Conservation (phyloP, 2,797 vertebrate genomes). For the Siniperca scherzeri region DNA sequence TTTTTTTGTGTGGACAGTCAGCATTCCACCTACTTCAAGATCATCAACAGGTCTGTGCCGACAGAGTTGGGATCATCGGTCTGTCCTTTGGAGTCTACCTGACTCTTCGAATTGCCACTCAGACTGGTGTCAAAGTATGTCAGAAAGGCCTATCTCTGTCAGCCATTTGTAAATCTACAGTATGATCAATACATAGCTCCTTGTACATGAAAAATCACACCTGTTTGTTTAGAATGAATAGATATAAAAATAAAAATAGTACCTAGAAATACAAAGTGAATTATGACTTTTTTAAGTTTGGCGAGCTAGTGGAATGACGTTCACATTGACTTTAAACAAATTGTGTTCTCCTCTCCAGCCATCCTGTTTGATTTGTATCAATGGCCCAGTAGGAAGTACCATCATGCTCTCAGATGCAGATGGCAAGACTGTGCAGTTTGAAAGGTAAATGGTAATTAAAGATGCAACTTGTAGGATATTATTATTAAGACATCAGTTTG, state of each 20-base stretch:
- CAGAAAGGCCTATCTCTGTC: not conserved
- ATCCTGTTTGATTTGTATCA: constrained; percentile 80
- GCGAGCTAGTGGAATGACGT: not conserved
- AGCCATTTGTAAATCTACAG: constrained; percentile 6
- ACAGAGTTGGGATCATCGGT: constrained; percentile 76
- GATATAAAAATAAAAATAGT: too few relatives aligned
- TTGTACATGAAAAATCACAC: not conserved
- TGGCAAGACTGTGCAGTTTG: accelerated
- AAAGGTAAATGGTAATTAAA: constrained; percentile 39
- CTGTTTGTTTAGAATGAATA: not conserved
- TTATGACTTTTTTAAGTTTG: not conserved
- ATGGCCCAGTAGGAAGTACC: constrained; percentile 69
- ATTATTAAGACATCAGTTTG: not conserved
- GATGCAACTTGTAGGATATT: not conserved
- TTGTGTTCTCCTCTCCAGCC: constrained; percentile 66
- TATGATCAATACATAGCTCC: not conserved
- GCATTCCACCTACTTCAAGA: constrained; percentile 75
- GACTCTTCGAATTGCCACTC: constrained; percentile 61
- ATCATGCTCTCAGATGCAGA: not conserved
- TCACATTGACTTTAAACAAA: not conserved
- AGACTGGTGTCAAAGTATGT: constrained; percentile 66
- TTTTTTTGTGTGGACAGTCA: constrained; percentile 58
- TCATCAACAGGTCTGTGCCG: constrained; percentile 70
- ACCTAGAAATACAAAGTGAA: not conserved
- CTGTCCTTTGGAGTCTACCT: constrained; percentile 78